Percentiles rank a stretch among this genome's conserved stretches.
phyloP scores from a whole-genome alignment of 2,888 invertebrate genomes.

The Rapana venosa region DNA sequence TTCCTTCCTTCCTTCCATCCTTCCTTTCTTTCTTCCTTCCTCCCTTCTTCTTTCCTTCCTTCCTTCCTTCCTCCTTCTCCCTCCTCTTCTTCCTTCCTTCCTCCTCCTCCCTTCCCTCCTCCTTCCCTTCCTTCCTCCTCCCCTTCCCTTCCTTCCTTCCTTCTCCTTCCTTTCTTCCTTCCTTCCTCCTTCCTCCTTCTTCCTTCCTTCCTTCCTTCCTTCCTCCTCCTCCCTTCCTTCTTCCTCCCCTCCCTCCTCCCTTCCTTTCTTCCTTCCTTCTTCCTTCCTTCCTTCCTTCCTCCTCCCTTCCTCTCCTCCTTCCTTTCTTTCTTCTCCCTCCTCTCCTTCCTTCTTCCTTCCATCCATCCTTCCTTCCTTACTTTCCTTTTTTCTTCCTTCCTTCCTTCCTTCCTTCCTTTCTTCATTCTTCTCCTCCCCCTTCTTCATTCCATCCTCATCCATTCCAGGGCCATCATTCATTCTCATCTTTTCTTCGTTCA shows the following conservation, averaged over 20 bases:
- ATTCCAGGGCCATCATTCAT: no score
- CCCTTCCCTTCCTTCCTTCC: background rate
- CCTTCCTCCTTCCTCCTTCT: background rate
- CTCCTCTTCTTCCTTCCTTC: background rate
- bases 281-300: background rate
- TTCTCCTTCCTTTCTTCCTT: background rate
- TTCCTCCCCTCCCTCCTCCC: background rate
- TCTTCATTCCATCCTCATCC: no score
- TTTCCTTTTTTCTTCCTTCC: no score
- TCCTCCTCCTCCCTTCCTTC: background rate
- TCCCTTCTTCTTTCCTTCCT: background rate
- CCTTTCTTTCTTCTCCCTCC: no score
- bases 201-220: background rate
- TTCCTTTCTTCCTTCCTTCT: no score
- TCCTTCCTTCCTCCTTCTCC: background rate
- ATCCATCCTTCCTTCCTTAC: no score
- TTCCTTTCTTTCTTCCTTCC: background rate
- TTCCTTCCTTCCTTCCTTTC: no score
- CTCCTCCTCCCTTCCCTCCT: no score
- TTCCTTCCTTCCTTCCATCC: background rate
- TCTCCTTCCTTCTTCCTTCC: no score
- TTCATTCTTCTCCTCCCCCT: no score
- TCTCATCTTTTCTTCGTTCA: no score
- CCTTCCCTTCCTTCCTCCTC: background rate
- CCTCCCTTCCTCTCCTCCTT: background rate